A percentile compares a stretch with the other conserved stretches of the same genome.
Evolutionary conservation across 2,888 invertebrate genomes (phyloP).

Genomic region (Eristalis arbustorum): DNA sequence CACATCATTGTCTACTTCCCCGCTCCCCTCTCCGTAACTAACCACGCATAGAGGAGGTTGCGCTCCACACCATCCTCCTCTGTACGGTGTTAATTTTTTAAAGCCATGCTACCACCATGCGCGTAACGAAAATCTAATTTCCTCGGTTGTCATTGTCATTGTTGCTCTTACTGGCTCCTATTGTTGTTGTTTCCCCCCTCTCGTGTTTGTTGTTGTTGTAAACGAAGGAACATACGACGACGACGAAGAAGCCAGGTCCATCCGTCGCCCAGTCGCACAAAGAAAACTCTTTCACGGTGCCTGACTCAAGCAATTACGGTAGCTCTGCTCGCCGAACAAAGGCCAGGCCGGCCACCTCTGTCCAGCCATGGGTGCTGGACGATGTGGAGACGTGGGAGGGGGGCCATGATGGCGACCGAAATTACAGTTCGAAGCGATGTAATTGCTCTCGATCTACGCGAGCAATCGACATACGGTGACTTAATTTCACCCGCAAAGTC

Average conservation of each 20-base stretch:
- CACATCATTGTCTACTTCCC: not conserved
- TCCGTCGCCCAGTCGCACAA: slow-evolving; percentile 42
- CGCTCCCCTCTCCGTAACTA: not conserved
- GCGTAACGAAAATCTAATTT: slow-evolving; percentile 66
- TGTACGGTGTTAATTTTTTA: slow-evolving; percentile 63
- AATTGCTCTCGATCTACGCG: slow-evolving; percentile 61
- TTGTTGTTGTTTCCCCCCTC: not conserved
- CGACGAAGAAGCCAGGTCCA: slow-evolving; percentile 44
- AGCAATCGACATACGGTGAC: slow-evolving; percentile 61
- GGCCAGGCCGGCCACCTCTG: not conserved
- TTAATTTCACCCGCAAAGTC: slow-evolving; percentile 46
- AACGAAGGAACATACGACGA: not conserved
- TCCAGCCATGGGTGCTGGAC: not conserved
- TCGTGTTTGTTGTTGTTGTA: slow-evolving; percentile 14
- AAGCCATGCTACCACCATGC: slow-evolving; percentile 68
- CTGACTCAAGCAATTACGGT: slow-evolving; percentile 59
- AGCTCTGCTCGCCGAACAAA: slow-evolving; percentile 29
- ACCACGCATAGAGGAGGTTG: slow-evolving; percentile 5
- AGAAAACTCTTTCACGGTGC: slow-evolving; percentile 67
- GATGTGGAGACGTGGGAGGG: not conserved
- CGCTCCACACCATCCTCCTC: slow-evolving; percentile 3
- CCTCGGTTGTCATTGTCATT: slow-evolving; percentile 21
- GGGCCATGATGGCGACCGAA: slow-evolving; percentile 21
- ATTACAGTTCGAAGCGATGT: slow-evolving; percentile 66
- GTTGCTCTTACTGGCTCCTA: slow-evolving; percentile 4